Conservation (phyloP, 2,888 invertebrate species). For the Stenchaetothrips biformis region DNA sequence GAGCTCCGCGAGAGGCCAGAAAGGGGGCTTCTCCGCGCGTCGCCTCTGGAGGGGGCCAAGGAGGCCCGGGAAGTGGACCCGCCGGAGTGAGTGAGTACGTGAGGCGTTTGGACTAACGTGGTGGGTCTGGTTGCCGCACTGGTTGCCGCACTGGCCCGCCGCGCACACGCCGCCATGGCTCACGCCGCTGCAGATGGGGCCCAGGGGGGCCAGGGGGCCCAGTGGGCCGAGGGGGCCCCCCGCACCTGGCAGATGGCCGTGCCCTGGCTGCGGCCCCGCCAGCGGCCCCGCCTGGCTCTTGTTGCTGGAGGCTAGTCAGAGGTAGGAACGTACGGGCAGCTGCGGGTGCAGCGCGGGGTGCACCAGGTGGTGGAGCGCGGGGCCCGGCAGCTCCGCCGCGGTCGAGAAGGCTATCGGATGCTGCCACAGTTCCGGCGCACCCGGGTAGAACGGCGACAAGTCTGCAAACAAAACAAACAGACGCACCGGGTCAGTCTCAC, state of each 20-base stretch:
- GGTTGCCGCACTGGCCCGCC: background rate
- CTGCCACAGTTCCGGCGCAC: slow-evolving; percentile 91
- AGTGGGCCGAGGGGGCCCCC: slow-evolving; percentile 51
- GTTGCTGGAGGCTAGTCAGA: slow-evolving; percentile 81
- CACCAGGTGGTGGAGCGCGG: slow-evolving; percentile 80
- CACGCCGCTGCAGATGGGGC: background rate
- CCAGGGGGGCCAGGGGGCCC: slow-evolving; percentile 33
- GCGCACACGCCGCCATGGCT: background rate
- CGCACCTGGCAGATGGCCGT: background rate
- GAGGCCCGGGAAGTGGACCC: slow-evolving; percentile 27
- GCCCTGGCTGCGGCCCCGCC: background rate
- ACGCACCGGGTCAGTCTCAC: background rate
- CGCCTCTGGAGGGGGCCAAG: background rate
- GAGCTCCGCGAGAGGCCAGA: no score
- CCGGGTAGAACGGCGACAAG: slow-evolving; percentile 93
- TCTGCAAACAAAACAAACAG: slow-evolving; percentile 58
- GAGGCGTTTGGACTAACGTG: slow-evolving; percentile 9
- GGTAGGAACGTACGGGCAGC: slow-evolving; percentile 94
- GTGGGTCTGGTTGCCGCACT: slow-evolving; percentile 7
- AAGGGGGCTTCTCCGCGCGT: no score
- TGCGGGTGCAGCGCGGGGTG: slow-evolving; percentile 97
- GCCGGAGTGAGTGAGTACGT: background rate
- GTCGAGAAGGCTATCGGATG: slow-evolving; percentile 77
- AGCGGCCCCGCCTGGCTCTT: background rate
- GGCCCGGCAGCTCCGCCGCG: slow-evolving; percentile 76